Evolutionary conservation across 2,888 invertebrate species (phyloP).

Genomic region (Suillia variegata): DNA sequence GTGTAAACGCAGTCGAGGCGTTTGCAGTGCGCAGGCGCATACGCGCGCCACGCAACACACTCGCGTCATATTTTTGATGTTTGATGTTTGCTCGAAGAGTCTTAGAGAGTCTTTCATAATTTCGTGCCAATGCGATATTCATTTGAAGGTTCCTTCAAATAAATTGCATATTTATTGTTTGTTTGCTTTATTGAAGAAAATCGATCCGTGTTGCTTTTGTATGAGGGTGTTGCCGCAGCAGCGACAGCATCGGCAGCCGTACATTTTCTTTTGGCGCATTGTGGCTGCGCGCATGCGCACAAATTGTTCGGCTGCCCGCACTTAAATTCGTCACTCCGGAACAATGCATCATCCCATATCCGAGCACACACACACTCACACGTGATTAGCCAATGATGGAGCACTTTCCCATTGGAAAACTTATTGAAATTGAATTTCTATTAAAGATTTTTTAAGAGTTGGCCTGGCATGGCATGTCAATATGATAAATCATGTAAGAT

Average conservation of each 20-base stretch:
- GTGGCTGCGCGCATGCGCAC: slow-evolving; percentile 23
- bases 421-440: slow-evolving; percentile 9
- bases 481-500: background rate
- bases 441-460: background rate
- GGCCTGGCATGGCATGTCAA: too few species aligned
- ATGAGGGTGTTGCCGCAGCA: slow-evolving; percentile 9
- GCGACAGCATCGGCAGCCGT: too few species aligned
- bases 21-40: background rate
- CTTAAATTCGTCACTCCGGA: slow-evolving; percentile 31
- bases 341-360: too few species aligned
- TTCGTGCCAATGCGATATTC: slow-evolving; percentile 8
- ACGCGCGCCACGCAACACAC: background rate
- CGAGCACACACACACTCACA: too few species aligned
- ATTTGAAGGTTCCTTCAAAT: slow-evolving; percentile 13
- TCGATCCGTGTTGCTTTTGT: slow-evolving; percentile 1
- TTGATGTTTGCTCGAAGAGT: too few species aligned
- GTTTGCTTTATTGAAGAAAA: background rate
- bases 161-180: background rate
- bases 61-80: background rate
- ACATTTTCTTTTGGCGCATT: background rate
- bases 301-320: slow-evolving; percentile 50
- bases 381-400: slow-evolving; percentile 47
- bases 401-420: slow-evolving; percentile 36
- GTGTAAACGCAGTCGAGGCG: background rate
- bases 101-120: slow-evolving; percentile 10